These are phyloP conservation scores for Halocynthia roretzi DNA, from an alignment of 23 tunicate species.

Conservation along the genomic window DNA sequence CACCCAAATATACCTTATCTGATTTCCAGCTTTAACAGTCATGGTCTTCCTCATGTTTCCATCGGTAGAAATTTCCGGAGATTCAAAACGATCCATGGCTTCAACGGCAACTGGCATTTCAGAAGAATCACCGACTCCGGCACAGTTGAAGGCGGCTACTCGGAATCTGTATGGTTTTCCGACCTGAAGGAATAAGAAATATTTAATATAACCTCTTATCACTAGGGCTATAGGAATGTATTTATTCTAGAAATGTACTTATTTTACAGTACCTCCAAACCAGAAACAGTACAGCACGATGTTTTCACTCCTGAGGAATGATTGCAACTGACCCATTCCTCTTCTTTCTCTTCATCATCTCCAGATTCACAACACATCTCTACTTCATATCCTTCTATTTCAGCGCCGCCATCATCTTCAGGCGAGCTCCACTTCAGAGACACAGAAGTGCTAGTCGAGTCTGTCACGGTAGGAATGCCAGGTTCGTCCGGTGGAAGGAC, in stretches of 20 bases:
- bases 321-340: constrained; percentile 66
- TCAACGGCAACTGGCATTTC: constrained; percentile 18
- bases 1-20: constrained; percentile 1
- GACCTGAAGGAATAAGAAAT: background rate
- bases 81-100: background rate
- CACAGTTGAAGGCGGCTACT: constrained; percentile 29
- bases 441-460: constrained; percentile 43
- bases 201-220: background rate
- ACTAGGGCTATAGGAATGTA: no score
- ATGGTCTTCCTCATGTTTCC: constrained; percentile 35
- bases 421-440: constrained; percentile 16
- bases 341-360: constrained; percentile 45
- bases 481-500: constrained; percentile 39
- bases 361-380: constrained; percentile 6
- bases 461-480: constrained; percentile 66
- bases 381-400: constrained; percentile 18
- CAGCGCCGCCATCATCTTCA: constrained; percentile 25
- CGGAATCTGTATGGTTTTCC: constrained; percentile 27
- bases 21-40: constrained; percentile 71
- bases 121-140: constrained; percentile 9
- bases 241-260: no score
- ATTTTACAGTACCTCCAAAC: constrained; percentile 20
- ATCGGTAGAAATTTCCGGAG: constrained; percentile 15
- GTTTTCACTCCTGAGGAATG: constrained; percentile 51
- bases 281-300: constrained; percentile 39